phyloP scores from a whole-genome alignment of 2,797 vertebrate species.

The Sebastolobus alascanus region DNA sequence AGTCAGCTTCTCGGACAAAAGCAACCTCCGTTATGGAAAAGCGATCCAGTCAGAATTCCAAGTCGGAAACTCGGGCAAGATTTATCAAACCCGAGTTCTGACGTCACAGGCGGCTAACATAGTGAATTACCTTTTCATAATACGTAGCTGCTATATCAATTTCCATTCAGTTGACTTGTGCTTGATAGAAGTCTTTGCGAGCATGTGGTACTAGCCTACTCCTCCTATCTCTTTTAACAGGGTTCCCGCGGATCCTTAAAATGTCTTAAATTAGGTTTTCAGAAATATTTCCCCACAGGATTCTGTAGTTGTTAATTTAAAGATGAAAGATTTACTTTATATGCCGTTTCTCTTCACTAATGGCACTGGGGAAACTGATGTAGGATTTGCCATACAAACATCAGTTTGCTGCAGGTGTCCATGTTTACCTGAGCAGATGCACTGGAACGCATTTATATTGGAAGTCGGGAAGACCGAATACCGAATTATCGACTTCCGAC shows the following conservation, averaged over 20 bases:
- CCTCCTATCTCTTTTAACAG: not conserved
- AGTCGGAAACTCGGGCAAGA: no score
- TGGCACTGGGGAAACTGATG: not conserved
- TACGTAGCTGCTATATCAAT: not conserved
- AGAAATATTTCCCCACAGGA: not conserved
- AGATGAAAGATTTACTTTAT: not conserved
- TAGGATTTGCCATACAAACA: not conserved
- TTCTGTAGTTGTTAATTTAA: not conserved
- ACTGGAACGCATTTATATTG: not conserved
- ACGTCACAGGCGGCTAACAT: no score
- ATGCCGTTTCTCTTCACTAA: not conserved
- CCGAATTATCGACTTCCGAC: not conserved
- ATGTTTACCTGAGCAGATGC: not conserved
- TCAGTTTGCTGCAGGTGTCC: not conserved
- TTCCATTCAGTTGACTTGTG: not conserved
- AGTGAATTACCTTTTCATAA: no score
- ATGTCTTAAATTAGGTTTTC: not conserved
- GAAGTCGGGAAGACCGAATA: not conserved
- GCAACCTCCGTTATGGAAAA: no score
- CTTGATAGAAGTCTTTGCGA: not conserved
- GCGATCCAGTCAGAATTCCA: not conserved
- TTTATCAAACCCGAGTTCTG: no score
- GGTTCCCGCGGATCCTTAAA: not conserved
- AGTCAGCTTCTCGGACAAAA: no score
- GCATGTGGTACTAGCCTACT: not conserved